Evolutionary conservation across 1,140 invertebrate genomes (phyloP), one percentile per base, ranked within the genome.

Genomic region (Drosophila nasuta): DNA sequence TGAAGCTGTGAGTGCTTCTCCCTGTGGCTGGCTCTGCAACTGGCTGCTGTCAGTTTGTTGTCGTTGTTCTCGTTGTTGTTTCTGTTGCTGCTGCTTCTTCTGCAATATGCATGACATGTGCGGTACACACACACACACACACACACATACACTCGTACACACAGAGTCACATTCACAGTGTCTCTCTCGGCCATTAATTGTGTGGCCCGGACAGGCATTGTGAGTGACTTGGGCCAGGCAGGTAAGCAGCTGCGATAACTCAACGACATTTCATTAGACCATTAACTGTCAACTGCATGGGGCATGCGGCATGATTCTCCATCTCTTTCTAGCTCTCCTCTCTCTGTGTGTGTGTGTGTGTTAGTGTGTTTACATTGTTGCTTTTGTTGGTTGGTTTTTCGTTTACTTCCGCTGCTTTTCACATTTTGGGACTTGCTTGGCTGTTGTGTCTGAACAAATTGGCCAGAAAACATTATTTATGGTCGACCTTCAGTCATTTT

Each of bases 181-280:
- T 38, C 35, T 10, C 7, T 7, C 30, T 7, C 59, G 35, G 28
- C 59, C 58, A 79, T 82, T 83, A 87, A 88, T 74, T 74, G 75
- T 66, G 49, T 69, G 70, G 52, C 54, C 41, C 38, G 33, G 54
- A 58, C 59, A 73, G 49, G 51, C 51, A 62, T 69, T 68, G 56
- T 68, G 49, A 62, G 65, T 62, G 64, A 69, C 35, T 59, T 35
- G 30, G 56, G 45, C 68, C 63, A 65, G 71, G 76, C 75, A 62
- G 77, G 54, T 72, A 56, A 65, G 73, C 65, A 81, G 83, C 64
- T 82, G 82, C 82, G 62, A 87, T 74, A 88, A 83, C 64, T 71
- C 83, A 83, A 83, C 78, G 67, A 75, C 83, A 88, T 87, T 87
- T 89, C 83, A 87, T 87, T 87, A 87, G 80, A 80, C 77, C 83